Percentiles rank a stretch among this genome's conserved stretches.
phyloP scores from a whole-genome alignment of 2,113 vertebrate species.

The Pitta sordida region DNA sequence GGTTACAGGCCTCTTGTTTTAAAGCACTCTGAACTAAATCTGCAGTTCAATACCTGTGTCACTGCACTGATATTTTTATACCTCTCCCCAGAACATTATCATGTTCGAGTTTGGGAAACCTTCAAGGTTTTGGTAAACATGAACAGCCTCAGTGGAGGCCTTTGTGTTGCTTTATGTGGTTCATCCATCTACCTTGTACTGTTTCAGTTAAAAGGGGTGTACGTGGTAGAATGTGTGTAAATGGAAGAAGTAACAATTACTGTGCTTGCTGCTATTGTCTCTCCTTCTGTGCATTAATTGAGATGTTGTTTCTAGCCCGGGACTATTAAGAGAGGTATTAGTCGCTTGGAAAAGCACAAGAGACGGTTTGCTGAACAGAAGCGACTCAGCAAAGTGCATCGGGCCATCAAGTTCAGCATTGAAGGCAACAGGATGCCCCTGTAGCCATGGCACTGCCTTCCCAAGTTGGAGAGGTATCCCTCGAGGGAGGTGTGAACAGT shows the following conservation, averaged over 20 bases:
- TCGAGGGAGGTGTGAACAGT: slow-evolving; percentile 66
- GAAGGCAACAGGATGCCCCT: slow-evolving; percentile 95
- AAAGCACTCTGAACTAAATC: not conserved
- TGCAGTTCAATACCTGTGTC: not conserved
- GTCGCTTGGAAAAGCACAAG: slow-evolving; percentile 95
- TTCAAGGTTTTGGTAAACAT: not conserved
- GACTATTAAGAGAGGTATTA: slow-evolving; percentile 85
- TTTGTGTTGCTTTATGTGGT: not conserved
- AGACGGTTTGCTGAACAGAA: slow-evolving; percentile 89
- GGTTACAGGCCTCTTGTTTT: not conserved
- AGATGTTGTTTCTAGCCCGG: slow-evolving; percentile 80
- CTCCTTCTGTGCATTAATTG: slow-evolving; percentile 68
- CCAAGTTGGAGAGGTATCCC: slow-evolving; percentile 72
- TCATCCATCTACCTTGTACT: not conserved
- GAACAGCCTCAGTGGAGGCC: not conserved
- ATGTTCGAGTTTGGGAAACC: not conserved
- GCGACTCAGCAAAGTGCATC: slow-evolving; percentile 81
- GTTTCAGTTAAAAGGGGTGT: not conserved
- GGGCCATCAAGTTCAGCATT: slow-evolving; percentile 94
- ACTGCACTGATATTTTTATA: not conserved
- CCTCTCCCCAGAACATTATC: not conserved
- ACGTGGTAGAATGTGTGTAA: not conserved
- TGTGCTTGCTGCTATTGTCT: slow-evolving; percentile 60
- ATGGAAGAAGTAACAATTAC: slow-evolving; percentile 4
- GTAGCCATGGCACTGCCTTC: slow-evolving; percentile 73